Conservation (phyloP, 92 coral and sea anemone genomes). For the Phenganax stokvisi region DNA sequence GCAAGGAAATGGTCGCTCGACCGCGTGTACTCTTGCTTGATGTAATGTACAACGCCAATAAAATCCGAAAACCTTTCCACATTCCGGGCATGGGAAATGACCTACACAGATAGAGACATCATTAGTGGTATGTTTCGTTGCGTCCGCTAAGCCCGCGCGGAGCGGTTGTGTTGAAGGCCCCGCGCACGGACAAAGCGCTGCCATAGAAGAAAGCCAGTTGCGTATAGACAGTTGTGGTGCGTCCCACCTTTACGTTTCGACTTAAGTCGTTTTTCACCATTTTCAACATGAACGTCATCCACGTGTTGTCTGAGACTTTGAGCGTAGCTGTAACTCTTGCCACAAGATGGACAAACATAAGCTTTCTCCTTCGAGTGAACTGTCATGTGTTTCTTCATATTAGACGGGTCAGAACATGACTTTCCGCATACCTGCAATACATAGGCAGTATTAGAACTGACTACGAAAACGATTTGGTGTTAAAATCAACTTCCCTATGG, state of each 20-base stretch:
- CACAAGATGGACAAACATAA: conserved; percentile 33
- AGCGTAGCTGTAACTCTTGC: conserved; percentile 39
- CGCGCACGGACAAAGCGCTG: no score
- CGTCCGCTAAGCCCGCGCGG: no score
- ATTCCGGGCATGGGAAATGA: conserved; percentile 40
- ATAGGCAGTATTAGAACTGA: no score
- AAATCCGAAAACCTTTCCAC: conserved; percentile 35
- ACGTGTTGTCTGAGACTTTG: conserved; percentile 37
- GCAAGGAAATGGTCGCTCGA: conserved; percentile 27
- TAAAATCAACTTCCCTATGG: no score
- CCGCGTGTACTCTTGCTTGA: conserved; percentile 33
- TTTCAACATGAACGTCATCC: conserved; percentile 37
- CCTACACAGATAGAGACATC: background rate
- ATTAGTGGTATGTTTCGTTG: no score
- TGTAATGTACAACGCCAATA: conserved; percentile 39
- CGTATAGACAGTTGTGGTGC: no score
- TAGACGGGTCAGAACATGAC: conserved; percentile 27
- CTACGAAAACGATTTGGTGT: no score
- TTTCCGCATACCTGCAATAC: conserved; percentile 16
- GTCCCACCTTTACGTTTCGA: conserved; percentile 10
- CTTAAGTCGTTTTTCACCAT: conserved; percentile 20
- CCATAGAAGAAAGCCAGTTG: no score
- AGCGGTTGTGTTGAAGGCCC: no score
- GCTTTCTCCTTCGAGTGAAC: conserved; percentile 39
- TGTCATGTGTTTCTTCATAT: conserved; percentile 41